These are phyloP conservation scores for Agonum fuliginosum DNA, from an alignment of 2,888 invertebrate species.

Conservation along the genomic window DNA sequence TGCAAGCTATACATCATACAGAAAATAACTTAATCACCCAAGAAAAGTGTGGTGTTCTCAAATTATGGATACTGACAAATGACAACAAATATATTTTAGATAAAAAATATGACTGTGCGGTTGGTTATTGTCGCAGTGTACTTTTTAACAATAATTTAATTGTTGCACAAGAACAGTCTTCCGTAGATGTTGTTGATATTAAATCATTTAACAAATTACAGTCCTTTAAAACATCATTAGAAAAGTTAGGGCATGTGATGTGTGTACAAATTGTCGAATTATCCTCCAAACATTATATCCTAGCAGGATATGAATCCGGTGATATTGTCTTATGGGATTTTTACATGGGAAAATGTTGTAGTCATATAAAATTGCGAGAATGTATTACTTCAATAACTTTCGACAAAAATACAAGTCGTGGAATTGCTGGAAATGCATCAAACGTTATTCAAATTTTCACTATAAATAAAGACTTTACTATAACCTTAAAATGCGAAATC, in stretches of 20 bases:
- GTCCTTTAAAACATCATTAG: conserved; percentile 71
- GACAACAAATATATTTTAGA: conserved; percentile 78
- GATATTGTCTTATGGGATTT: conserved; percentile 84
- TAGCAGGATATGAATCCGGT: conserved; percentile 85
- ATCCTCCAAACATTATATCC: conserved; percentile 75
- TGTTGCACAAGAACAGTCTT: conserved; percentile 79
- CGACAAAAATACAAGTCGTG: conserved; percentile 79
- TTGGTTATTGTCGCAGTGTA: conserved; percentile 83
- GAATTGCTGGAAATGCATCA: conserved; percentile 81
- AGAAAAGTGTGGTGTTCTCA: conserved; percentile 83
- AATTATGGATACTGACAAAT: conserved; percentile 78
- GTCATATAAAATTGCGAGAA: conserved; percentile 76
- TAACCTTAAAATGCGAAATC: conserved; percentile 78
- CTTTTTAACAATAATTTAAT: conserved; percentile 78
- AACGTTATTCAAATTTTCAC: conserved; percentile 77
- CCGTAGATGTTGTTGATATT: conserved; percentile 73
- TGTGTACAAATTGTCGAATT: conserved; percentile 75
- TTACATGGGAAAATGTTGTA: conserved; percentile 76
- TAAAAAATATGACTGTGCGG: conserved; percentile 77
- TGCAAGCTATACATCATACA: conserved; percentile 78
- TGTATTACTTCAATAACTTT: conserved; percentile 85
- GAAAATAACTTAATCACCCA: conserved; percentile 81
- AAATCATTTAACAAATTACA: conserved; percentile 70
- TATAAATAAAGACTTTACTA: conserved; percentile 75
- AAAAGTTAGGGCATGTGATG: conserved; percentile 80